Conservation (phyloP, 2,113 vertebrate genomes). For the Mesoclemmys tuberculata region DNA sequence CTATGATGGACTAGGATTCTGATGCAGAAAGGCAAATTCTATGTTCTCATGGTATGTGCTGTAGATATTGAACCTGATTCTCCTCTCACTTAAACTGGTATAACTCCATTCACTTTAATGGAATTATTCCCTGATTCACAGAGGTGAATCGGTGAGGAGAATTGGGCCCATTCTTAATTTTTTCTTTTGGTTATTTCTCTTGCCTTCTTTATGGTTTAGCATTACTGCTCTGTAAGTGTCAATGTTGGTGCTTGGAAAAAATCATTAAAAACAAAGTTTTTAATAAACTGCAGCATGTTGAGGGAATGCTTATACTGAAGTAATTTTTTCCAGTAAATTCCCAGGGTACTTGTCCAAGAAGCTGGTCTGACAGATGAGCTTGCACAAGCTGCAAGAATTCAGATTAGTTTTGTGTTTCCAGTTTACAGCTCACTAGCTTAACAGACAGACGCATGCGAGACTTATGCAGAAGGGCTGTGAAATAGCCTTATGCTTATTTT, state of each 20-base stretch:
- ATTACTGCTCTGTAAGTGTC: background rate
- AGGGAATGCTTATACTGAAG: slow-evolving; percentile 34
- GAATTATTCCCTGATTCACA: background rate
- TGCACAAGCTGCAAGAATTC: slow-evolving; percentile 45
- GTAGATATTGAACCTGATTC: background rate
- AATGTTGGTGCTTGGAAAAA: background rate
- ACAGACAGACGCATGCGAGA: background rate
- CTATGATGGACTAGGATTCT: background rate
- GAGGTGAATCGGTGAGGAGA: background rate
- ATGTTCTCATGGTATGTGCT: background rate
- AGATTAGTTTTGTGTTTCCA: slow-evolving; percentile 41
- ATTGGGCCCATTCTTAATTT: background rate
- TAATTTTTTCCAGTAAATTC: slow-evolving; percentile 60
- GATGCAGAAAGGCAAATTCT: background rate
- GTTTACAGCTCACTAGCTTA: background rate
- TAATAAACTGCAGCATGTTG: slow-evolving; percentile 37
- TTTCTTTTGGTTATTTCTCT: background rate
- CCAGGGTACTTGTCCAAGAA: slow-evolving; percentile 52
- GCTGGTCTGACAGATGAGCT: slow-evolving; percentile 40
- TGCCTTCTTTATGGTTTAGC: background rate
- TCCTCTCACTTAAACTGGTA: background rate
- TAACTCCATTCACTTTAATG: background rate
- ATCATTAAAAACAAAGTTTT: slow-evolving; percentile 3
- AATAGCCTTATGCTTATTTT: background rate
- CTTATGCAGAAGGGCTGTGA: background rate